phyloP scores from a whole-genome alignment of 2,888 invertebrate species.

The Lepidochrysops patricia region DNA sequence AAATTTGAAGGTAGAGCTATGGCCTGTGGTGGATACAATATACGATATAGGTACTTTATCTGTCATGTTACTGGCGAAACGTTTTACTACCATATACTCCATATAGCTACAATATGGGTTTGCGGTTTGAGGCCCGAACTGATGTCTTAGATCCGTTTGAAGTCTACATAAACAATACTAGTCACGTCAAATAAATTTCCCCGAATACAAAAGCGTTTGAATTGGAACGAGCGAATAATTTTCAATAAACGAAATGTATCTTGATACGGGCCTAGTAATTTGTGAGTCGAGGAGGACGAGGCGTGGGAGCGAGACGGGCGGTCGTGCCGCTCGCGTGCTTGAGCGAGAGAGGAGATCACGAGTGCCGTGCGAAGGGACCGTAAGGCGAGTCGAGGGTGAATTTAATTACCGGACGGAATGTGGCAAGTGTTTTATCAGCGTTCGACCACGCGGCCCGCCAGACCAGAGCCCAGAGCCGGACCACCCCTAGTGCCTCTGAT shows the following conservation, averaged over 20 bases:
- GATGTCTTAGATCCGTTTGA: neutral
- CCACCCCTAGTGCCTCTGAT: neutral
- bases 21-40: neutral
- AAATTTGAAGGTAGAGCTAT: neutral
- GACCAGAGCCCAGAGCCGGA: neutral
- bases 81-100: neutral
- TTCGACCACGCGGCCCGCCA: neutral
- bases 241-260: neutral
- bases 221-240: neutral
- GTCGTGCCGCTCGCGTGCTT: neutral
- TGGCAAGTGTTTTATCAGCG: slow-evolving; percentile 12
- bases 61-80: neutral
- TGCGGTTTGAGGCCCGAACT: neutral
- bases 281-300: neutral
- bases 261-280: neutral
- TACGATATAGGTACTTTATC: neutral
- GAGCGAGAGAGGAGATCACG: slow-evolving; percentile 12
- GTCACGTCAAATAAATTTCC: too few relatives aligned
- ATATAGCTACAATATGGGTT: neutral
- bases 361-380: slow-evolving; percentile 16
- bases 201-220: neutral
- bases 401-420: slow-evolving; percentile 12
- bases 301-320: neutral
- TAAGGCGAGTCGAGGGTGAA: slow-evolving; percentile 16
- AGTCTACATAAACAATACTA: too few relatives aligned